Evolutionary conservation across 2,113 vertebrate genomes (phyloP), one percentile per base, ranked within the genome.

Genomic region (Galeopterus variegatus): DNA sequence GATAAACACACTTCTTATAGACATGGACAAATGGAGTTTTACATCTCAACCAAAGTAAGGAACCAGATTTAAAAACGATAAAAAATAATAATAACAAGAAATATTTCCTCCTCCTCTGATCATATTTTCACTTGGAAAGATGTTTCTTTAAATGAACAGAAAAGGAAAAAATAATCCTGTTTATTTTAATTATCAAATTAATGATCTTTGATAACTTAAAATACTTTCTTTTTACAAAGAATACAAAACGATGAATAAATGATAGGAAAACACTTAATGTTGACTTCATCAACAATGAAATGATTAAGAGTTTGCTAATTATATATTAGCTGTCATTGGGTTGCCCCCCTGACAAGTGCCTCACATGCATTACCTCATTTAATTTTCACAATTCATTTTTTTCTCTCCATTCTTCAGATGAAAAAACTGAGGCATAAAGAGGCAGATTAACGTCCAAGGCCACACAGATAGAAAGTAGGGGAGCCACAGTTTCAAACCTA

Each of bases 121-220:
- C 21, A 56, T 48, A 64, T 41, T 93, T 96, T 94, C 65, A 58
- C 14, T 75, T 31, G 33, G 70, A 85, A 77, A 65, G 56, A 24
- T 89, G 17, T 73, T 73, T 87, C 17, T 82, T 76, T 77, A 64
- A 48, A 4, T 48, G 13, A 65, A 77, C 6, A 19, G 33, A 70
- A 41, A 56, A 72, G 14, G 73, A 67, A 56, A 92, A 70, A 79
- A 79, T 75, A 23, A 24, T 52, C 6, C 6, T 50, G 12, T 52
- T 90, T 67, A 52, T 86, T 90, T 88, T 76, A 60, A 21, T 58
- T 48, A 45, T 88, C 50, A 93, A 84, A 41, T 60, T 26, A 72
- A 79, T 56, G 26, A 41, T n/a, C 28, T n/a, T 84, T 65, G 70
- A n/a, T 80, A 80, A 28, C 15, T 58, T 91, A 21, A 83, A 86